Evolutionary conservation across 2,888 invertebrate species (phyloP), one percentile per base, ranked within the genome.

Genomic region (Amphipoea lucens): DNA sequence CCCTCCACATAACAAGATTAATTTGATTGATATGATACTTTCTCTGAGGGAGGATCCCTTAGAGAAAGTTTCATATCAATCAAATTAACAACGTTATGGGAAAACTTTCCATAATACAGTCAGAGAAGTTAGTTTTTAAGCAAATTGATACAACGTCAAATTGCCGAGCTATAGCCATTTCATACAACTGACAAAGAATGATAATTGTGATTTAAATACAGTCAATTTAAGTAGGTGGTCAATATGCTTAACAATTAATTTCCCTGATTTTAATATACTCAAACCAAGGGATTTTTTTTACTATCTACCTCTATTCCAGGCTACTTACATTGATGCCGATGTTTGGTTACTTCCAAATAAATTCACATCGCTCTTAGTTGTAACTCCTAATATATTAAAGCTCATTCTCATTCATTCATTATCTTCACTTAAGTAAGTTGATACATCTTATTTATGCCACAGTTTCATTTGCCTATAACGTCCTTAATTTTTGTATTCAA

Each of bases 401-500:
- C 12, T 12, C 11, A 60, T 14, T 57, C 23, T 23, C 57, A 57
- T n/a, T 57, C 57, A 57, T 17, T 29, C 12, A 36, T 36, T 57
- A 6, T 51, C 9, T 40, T 36, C 9, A 14, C 4, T 17, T n/a
- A 20, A 67, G 17, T 45, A 36, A n/a, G n/a, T n/a, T 65, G 36
- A 20, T 14, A 14, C 23, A 23, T 20, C 5, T 20, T 67, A 48
- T 62, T 72, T 40, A n/a, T 60, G n/a, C n/a, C 57, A n/a, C 3
- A 60, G n/a, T 12, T 60, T 60, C 0, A n/a, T 60, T 12, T 12
- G 23, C 36, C 17, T 36, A 12, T 48, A 77, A 57, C 45, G 62
- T 76, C 20, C 45, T 45, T 57, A 36, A 74, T 76, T 20, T 40
- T 29, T 20, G 20, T 66, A 45, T 57, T 66, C 36, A 63, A 76